Percentiles rank a stretch among this genome's conserved stretches.
Evolutionary conservation across 2,113 vertebrate species (phyloP).

Genomic region (Oryzias javanicus): DNA sequence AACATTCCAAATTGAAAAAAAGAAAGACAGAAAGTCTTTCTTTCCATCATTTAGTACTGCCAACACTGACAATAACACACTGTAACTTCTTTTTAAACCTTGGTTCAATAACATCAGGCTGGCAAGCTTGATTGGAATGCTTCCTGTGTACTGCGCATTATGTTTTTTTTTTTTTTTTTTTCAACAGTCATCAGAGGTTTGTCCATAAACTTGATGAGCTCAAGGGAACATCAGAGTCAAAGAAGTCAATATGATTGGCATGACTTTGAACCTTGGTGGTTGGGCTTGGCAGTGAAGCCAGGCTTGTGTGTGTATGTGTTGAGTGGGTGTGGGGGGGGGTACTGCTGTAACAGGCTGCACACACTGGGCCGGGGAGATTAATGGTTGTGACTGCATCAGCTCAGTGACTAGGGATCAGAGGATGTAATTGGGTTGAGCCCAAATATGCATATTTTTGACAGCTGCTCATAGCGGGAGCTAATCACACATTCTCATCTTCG

Average conservation of each 20-base stretch:
- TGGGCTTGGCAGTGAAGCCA: constrained; percentile 48
- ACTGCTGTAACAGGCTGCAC: too few relatives aligned
- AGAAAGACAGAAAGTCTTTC: too few relatives aligned
- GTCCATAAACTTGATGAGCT: constrained; percentile 38
- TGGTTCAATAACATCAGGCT: constrained; percentile 15
- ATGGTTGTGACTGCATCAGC: constrained; percentile 79
- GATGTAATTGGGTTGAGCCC: constrained; percentile 79
- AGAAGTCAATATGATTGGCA: constrained; percentile 72
- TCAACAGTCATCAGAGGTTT: constrained; percentile 30
- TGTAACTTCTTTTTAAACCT: constrained; percentile 43
- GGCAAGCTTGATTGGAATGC: constrained; percentile 22
- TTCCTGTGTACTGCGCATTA: constrained; percentile 21
- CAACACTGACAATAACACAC: background rate
- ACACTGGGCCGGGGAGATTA: constrained; percentile 81
- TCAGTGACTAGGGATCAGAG: constrained; percentile 73
- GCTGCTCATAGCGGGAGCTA: constrained; percentile 81
- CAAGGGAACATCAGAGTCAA: constrained; percentile 53
- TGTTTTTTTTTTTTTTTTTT: constrained; percentile 20
- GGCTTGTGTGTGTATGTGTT: too few relatives aligned
- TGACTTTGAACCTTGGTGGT: constrained; percentile 67
- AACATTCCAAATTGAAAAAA: constrained; percentile 44
- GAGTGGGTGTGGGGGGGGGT: constrained; percentile 12
- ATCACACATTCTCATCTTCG: constrained; percentile 69
- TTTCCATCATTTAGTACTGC: too few relatives aligned
- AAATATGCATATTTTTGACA: constrained; percentile 77